Evolutionary conservation across 2,888 invertebrate genomes (phyloP).

Genomic region (Cremastinae sp.): DNA sequence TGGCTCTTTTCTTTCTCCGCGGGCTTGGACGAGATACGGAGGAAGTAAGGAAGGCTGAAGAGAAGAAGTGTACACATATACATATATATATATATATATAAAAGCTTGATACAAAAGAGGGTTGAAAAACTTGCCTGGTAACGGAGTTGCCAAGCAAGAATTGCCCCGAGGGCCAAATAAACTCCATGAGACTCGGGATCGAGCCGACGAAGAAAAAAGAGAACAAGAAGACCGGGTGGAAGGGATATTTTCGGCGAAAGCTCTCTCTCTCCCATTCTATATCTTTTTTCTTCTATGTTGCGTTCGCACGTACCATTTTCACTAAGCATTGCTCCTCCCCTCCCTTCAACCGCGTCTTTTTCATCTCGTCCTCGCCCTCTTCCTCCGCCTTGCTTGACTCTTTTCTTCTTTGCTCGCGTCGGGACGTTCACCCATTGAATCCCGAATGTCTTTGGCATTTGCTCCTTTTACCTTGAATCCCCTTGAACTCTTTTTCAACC

Average conservation of each 20-base stretch:
- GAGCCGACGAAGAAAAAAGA: slow-evolving; percentile 24
- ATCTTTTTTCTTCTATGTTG: too few relatives aligned
- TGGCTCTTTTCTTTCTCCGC: background rate
- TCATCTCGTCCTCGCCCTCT: slow-evolving; percentile 4
- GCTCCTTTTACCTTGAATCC: slow-evolving; percentile 22
- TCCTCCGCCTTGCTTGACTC: background rate
- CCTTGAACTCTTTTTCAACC: slow-evolving; percentile 36
- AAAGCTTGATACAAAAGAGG: slow-evolving; percentile 33
- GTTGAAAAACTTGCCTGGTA: slow-evolving; percentile 38
- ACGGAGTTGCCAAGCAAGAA: slow-evolving; percentile 46
- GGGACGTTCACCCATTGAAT: slow-evolving; percentile 19
- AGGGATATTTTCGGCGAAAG: background rate
- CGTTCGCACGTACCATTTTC: slow-evolving; percentile 40
- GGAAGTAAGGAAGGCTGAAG: slow-evolving; percentile 2
- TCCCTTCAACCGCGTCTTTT: slow-evolving; percentile 28
- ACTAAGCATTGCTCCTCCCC: too few relatives aligned
- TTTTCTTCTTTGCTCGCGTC: background rate
- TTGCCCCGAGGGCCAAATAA: slow-evolving; percentile 49
- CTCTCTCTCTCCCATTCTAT: too few relatives aligned
- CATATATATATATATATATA: too few relatives aligned
- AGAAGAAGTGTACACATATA: slow-evolving; percentile 29
- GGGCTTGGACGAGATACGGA: slow-evolving; percentile 3
- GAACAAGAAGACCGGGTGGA: too few relatives aligned
- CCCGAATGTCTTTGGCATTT: slow-evolving; percentile 6
- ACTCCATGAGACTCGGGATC: slow-evolving; percentile 31